These are phyloP conservation scores for Oxyura jamaicensis DNA, from an alignment of 2,113 vertebrate genomes.

Conservation along the genomic window DNA sequence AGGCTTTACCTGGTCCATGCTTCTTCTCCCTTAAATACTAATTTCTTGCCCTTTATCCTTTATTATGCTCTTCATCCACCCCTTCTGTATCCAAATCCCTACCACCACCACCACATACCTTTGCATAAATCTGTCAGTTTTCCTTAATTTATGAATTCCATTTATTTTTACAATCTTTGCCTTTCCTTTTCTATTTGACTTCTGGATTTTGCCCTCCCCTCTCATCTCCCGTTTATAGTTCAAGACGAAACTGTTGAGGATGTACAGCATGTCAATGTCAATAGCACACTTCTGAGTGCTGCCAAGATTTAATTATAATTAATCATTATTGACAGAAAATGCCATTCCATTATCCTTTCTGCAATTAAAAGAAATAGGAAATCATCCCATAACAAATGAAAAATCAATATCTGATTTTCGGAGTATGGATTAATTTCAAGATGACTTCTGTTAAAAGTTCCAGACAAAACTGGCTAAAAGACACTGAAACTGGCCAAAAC, in stretches of 20 bases:
- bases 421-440: neutral
- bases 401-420: neutral
- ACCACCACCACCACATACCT: neutral
- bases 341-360: neutral
- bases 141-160: neutral
- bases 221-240: neutral
- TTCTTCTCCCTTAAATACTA: neutral
- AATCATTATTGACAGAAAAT: neutral
- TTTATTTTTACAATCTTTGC: neutral
- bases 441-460: neutral
- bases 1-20: neutral
- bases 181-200: neutral
- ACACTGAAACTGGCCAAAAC: neutral
- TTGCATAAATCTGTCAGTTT: neutral
- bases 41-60: neutral
- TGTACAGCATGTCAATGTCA: neutral
- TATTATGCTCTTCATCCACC: neutral
- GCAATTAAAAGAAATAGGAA: neutral
- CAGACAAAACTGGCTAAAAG: neutral
- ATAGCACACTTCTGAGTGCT: neutral
- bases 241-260: neutral
- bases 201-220: neutral
- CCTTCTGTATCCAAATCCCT: neutral
- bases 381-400: neutral
- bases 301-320: neutral